These are phyloP conservation scores for Netelia melanura DNA, from an alignment of 2,888 invertebrate species.

Conservation along the genomic window DNA sequence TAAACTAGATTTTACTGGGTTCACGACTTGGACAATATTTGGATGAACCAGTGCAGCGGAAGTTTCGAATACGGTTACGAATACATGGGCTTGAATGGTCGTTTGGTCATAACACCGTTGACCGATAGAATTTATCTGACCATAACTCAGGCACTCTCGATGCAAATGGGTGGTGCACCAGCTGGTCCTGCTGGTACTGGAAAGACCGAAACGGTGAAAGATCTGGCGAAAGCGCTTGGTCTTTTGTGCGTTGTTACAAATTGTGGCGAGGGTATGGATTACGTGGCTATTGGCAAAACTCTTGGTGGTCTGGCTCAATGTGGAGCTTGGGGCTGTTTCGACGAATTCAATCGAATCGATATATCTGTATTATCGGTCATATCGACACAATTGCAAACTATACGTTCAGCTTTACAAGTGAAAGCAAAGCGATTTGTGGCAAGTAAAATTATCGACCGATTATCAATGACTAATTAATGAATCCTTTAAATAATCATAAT, in stretches of 20 bases:
- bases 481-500: no score
- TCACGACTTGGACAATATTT: constrained; percentile 91
- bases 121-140: constrained; percentile 97
- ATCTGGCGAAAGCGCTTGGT: constrained; percentile 95
- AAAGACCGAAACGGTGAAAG: constrained; percentile 97
- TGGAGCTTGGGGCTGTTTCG: constrained; percentile 98
- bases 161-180: constrained; percentile 96
- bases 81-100: constrained; percentile 97
- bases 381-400: constrained; percentile 95
- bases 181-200: constrained; percentile 94
- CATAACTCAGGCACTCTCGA: constrained; percentile 95
- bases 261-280: constrained; percentile 98
- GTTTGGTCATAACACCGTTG: constrained; percentile 95
- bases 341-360: constrained; percentile 97
- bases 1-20: constrained; percentile 93
- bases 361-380: constrained; percentile 97
- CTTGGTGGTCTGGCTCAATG: constrained; percentile 93
- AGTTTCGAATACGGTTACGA: constrained; percentile 97
- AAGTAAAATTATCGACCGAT: constrained; percentile 73
- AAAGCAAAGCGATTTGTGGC: constrained; percentile 92
- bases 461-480: not conserved
- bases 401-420: constrained; percentile 92
- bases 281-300: constrained; percentile 92
- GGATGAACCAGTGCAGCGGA: constrained; percentile 94
- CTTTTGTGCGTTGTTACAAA: constrained; percentile 94